These are phyloP conservation scores for Poeciliopsis occidentalis DNA, from an alignment of 2,113 vertebrate genomes.

Conservation along the genomic window DNA sequence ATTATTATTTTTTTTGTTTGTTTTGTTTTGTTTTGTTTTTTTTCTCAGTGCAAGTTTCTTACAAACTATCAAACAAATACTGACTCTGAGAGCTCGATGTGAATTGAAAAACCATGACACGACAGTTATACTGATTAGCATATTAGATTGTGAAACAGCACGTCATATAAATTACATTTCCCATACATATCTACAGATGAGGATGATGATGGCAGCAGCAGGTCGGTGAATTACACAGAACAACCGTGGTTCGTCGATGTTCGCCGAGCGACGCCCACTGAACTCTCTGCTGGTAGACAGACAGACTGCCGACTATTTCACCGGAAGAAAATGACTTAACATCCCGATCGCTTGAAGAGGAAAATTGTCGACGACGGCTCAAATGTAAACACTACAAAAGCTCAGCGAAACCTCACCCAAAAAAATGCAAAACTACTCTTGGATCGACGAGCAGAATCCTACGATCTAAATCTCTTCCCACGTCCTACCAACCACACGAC, in stretches of 20 bases:
- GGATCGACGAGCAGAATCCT: not conserved
- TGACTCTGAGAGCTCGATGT: constrained; percentile 60
- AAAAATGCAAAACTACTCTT: not conserved
- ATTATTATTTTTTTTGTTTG: not conserved
- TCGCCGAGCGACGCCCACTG: constrained; percentile 22
- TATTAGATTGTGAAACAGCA: constrained; percentile 69
- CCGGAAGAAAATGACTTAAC: constrained; percentile 16
- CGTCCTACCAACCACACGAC: not conserved
- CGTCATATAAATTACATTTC: constrained; percentile 75
- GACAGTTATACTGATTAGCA: constrained; percentile 44
- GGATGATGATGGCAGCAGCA: constrained; percentile 16
- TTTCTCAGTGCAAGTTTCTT: constrained; percentile 53
- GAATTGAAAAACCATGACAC: constrained; percentile 57
- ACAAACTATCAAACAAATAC: constrained; percentile 70
- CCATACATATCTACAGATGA: constrained; percentile 76
- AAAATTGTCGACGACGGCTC: not conserved
- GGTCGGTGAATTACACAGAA: constrained; percentile 48
- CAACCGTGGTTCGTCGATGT: constrained; percentile 33
- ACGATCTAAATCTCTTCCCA: not conserved
- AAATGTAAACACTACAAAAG: constrained; percentile 4
- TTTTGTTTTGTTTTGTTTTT: not conserved
- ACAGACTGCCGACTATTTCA: constrained; percentile 16
- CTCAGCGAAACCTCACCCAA: not conserved
- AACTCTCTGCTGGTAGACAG: not conserved
- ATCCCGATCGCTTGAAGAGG: constrained; percentile 7